Evolutionary conservation across 2,113 vertebrate species (phyloP).

Genomic region (Zosterops borbonicus): DNA sequence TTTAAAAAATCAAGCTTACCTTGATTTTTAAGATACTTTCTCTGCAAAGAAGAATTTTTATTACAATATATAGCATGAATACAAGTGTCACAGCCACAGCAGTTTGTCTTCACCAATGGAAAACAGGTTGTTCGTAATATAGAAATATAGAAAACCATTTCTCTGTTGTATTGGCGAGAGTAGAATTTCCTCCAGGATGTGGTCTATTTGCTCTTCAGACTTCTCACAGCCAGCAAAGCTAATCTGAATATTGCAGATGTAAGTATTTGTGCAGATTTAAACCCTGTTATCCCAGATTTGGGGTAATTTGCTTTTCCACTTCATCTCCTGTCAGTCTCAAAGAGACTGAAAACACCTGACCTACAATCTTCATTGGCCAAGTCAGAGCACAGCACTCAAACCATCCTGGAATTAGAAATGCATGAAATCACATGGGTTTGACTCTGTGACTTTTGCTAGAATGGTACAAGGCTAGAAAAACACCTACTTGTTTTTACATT

Average conservation of each 20-base stretch:
- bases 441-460: background rate
- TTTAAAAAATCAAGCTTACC: background rate
- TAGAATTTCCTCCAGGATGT: background rate
- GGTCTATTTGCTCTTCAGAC: background rate
- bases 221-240: background rate
- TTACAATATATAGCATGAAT: background rate
- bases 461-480: background rate
- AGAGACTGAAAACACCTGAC: background rate
- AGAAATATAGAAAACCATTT: background rate
- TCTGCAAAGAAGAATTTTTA: background rate
- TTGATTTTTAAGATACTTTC: background rate
- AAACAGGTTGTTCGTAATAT: fast-evolving
- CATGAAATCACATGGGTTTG: background rate
- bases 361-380: background rate
- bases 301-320: background rate
- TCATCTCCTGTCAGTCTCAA: background rate
- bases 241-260: background rate
- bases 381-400: background rate
- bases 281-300: background rate
- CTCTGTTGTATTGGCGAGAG: background rate
- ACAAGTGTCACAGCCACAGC: background rate
- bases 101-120: background rate
- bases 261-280: background rate
- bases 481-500: background rate
- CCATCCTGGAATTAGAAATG: background rate